A percentile compares a stretch with the other conserved stretches of the same genome.
Evolutionary conservation across 2,888 invertebrate species (phyloP).

Genomic region (Aelia acuminata): DNA sequence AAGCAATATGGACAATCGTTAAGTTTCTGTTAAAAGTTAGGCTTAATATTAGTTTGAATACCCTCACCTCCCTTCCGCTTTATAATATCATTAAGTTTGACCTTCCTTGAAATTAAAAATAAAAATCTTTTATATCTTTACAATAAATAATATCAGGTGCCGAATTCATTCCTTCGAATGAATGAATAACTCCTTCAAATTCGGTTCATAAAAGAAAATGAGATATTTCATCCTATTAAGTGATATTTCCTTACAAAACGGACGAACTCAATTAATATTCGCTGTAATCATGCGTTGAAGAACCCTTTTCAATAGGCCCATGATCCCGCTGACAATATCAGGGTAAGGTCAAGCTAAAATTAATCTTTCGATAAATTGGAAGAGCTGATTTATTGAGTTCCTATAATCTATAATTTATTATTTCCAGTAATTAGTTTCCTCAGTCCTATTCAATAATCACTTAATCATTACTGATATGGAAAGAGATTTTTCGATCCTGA

Average conservation of each 20-base stretch:
- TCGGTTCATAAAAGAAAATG: neutral
- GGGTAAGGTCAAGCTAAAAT: neutral
- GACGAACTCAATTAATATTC: neutral
- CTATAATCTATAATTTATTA: constrained; percentile 22
- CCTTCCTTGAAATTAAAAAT: no score
- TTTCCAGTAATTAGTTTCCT: constrained; percentile 7
- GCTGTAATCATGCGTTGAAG: neutral
- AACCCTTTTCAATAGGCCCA: neutral
- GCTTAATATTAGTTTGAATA: no score
- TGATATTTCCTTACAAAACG: no score
- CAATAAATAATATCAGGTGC: no score
- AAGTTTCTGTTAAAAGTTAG: no score
- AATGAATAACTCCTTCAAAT: neutral
- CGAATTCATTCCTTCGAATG: neutral
- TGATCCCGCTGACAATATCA: neutral
- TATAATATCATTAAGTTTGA: no score
- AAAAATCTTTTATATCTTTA: no score
- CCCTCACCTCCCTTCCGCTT: no score
- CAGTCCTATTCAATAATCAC: neutral
- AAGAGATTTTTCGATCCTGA: neutral
- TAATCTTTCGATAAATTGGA: neutral
- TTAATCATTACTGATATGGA: neutral
- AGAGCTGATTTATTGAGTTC: neutral
- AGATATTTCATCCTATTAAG: no score
- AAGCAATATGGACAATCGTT: no score